These are phyloP conservation scores for Pseudoatta argentina DNA, from an alignment of 1,140 invertebrate species.

Conservation along the genomic window DNA sequence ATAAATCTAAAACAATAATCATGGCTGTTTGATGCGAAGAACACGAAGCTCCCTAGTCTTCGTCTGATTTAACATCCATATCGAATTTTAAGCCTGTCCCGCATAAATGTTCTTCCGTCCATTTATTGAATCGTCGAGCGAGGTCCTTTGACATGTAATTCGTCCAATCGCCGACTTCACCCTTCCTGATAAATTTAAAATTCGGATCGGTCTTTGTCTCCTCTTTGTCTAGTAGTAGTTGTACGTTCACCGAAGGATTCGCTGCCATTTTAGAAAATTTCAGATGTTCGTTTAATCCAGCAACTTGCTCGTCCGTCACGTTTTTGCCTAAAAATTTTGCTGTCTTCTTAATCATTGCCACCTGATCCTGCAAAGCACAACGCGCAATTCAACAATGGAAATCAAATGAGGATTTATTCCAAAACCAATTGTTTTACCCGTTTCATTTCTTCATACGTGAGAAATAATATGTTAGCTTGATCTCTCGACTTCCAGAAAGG, in stretches of 20 bases:
- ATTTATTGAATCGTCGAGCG: slow-evolving; percentile 91
- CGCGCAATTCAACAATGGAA: background rate
- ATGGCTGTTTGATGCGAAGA: background rate
- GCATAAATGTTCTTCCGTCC: slow-evolving; percentile 90
- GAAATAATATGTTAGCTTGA: slow-evolving; percentile 92
- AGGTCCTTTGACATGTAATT: slow-evolving; percentile 92
- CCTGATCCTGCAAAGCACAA: slow-evolving; percentile 87
- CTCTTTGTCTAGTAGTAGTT: slow-evolving; percentile 88
- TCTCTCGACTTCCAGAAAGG: slow-evolving; percentile 91
- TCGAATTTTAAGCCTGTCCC: slow-evolving; percentile 89
- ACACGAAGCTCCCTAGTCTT: slow-evolving; percentile 41
- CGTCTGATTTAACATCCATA: slow-evolving; percentile 5
- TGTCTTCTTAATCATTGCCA: slow-evolving; percentile 89
- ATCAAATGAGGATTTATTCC: background rate
- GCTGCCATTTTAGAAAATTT: slow-evolving; percentile 93
- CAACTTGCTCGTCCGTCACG: slow-evolving; percentile 89
- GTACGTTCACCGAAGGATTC: slow-evolving; percentile 92
- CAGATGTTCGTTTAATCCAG: slow-evolving; percentile 90
- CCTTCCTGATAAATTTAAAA: slow-evolving; percentile 92
- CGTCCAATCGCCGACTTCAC: slow-evolving; percentile 94
- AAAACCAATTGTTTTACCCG: slow-evolving; percentile 78
- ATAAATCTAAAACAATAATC: background rate
- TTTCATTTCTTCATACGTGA: slow-evolving; percentile 96
- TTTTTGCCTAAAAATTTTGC: slow-evolving; percentile 91
- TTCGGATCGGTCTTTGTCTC: slow-evolving; percentile 86